Conservation (phyloP, 2,888 invertebrate species). For the Drosophila neoperkinsi region DNA sequence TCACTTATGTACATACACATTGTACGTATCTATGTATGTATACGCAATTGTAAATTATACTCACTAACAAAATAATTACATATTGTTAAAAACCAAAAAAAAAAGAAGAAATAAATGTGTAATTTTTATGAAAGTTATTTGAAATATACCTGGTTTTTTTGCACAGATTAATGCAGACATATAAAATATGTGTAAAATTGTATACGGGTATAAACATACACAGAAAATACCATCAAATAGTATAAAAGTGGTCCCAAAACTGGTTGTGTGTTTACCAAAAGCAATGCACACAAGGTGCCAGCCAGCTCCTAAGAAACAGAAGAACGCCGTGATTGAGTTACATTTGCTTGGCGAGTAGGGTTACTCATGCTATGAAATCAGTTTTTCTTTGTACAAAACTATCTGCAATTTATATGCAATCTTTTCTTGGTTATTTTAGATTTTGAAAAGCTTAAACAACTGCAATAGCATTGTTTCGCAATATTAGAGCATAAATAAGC, state of each 20-base stretch:
- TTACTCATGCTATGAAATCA: constrained; percentile 40
- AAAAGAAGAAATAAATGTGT: not conserved
- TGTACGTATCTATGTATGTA: not conserved
- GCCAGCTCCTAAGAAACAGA: constrained; percentile 45
- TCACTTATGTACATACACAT: constrained; percentile 1
- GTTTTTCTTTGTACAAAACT: constrained; percentile 6
- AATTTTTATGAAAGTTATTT: constrained; percentile 1
- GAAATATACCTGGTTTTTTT: constrained; percentile 24
- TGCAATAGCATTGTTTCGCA: not conserved
- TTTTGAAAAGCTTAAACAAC: not conserved
- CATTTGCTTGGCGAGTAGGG: constrained; percentile 48
- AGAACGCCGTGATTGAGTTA: constrained; percentile 55
- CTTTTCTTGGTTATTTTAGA: not conserved
- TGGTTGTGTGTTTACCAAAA: constrained; percentile 46
- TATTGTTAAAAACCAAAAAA: not conserved
- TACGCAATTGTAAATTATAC: not conserved
- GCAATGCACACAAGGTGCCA: constrained; percentile 50
- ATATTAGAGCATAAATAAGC: not conserved
- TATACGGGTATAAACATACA: constrained; percentile 46
- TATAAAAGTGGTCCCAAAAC: constrained; percentile 31
- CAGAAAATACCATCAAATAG: constrained; percentile 40
- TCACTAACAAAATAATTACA: constrained; percentile 4
- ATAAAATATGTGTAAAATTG: constrained; percentile 34
- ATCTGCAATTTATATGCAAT: not conserved
- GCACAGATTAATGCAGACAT: constrained; percentile 33